These are phyloP conservation scores for Cottus gobio DNA, from an alignment of 2,113 vertebrate species.

Conservation along the genomic window DNA sequence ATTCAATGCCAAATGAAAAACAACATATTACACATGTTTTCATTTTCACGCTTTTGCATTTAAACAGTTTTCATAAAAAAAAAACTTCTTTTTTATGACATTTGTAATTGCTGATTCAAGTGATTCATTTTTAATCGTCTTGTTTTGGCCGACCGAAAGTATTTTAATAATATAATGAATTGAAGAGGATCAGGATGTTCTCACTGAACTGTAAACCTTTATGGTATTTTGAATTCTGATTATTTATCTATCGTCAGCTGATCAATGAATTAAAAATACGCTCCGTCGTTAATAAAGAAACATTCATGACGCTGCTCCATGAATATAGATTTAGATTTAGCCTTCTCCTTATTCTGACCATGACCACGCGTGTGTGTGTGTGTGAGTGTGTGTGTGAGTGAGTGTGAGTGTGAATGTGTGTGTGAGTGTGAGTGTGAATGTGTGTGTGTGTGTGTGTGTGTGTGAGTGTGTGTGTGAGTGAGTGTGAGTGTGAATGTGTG, in stretches of 20 bases:
- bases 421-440: not conserved
- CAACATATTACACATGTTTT: not conserved
- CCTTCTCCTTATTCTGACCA: constrained; percentile 4
- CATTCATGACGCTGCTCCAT: not conserved
- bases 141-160: too few relatives aligned
- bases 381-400: too few relatives aligned
- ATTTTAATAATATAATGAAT: too few relatives aligned
- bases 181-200: too few relatives aligned
- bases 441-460: not conserved
- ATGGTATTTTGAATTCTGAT: not conserved
- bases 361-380: not conserved
- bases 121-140: too few relatives aligned
- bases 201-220: too few relatives aligned
- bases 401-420: too few relatives aligned
- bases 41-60: not conserved
- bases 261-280: not conserved
- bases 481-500: constrained; percentile 14
- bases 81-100: too few relatives aligned
- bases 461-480: not conserved
- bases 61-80: too few relatives aligned
- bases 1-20: too few relatives aligned
- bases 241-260: not conserved
- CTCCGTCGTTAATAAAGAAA: not conserved
- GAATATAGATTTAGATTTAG: constrained; percentile 10
- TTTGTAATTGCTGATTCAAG: too few relatives aligned